Base-by-base conservation (phyloP, 2,113 vertebrate species). In the Lophura nycthemera region DNA sequence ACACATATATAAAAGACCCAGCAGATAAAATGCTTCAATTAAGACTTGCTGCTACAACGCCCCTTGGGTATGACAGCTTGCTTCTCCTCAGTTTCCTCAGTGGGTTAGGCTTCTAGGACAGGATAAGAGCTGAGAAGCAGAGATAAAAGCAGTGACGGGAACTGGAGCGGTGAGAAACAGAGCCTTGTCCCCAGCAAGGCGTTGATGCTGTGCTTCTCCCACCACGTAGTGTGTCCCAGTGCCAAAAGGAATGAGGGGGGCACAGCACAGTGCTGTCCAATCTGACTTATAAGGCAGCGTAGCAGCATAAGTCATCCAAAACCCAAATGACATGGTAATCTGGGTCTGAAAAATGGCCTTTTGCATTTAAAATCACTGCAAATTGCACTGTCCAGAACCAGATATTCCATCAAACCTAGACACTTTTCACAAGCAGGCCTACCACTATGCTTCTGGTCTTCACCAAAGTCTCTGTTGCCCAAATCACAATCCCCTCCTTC, bases 201-300 rank as follows among this genome's bases (percentile, higher is more conserved):
- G 4, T 13, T 25, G 3, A 0, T 14, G 38, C 52, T 0, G 0
- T 50, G 24, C 15, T 76, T 40, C 61, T 59, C 32, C 72, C 56
- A 43, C 30, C 57, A 10, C 8, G 36, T 1, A 0, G 67, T 2
- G 0, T 2, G 1, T 40, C n/a, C n/a, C 30, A n/a, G 17, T 85
- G 25, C 19, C 17, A 21, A n/a, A 40, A 69, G 24, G 15, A 71
- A 17, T 1, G 21, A 45, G n/a, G 16, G 24, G 5, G 13, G 16
- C 2, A 1, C 19, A 63, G 34, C 27, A 11, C 2, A 17, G 36
- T 20, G 14, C 29, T 60, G 13, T 36, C 71, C 45, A 74, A 78
- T 27, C 40, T 2, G 0, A 40, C 1, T 2, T 19, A 54, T 15
- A 36, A 11, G 32, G 30, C 3, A 13, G 8, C 29, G 52, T n/a